These are phyloP conservation scores for Gymnothorax javanicus DNA, from an alignment of 2,797 vertebrate genomes.

Conservation along the genomic window DNA sequence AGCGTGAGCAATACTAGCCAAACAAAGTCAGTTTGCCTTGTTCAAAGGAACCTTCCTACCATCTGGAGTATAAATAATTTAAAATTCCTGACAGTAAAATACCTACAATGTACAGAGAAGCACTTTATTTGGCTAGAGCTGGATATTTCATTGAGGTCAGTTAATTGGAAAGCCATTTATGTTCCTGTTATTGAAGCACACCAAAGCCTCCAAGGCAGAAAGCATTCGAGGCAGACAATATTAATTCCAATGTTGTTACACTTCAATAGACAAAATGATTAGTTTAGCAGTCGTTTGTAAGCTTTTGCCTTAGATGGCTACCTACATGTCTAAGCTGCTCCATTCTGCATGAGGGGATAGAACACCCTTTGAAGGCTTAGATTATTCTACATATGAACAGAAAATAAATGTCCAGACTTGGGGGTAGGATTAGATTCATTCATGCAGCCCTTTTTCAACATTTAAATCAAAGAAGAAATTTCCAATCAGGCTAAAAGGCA, in stretches of 20 bases:
- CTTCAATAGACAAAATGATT: neutral
- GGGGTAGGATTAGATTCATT: neutral
- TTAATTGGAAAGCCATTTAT: neutral
- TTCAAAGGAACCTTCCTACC: neutral
- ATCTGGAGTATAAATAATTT: neutral
- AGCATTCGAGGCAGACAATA: neutral
- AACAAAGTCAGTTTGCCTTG: neutral
- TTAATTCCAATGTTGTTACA: neutral
- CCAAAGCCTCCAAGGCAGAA: no score
- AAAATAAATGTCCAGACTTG: neutral
- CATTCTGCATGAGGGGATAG: neutral
- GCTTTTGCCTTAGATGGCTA: neutral
- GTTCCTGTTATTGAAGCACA: neutral
- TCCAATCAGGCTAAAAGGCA: neutral
- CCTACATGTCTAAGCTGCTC: neutral
- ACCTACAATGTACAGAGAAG: neutral
- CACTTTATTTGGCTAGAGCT: neutral
- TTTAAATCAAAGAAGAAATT: neutral
- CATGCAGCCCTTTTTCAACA: neutral
- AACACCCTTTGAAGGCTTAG: neutral
- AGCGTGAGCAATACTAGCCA: neutral
- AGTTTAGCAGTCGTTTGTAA: neutral
- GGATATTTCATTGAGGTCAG: neutral
- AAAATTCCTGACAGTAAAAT: neutral
- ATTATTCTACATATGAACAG: neutral